phyloP scores from a whole-genome alignment of 2,113 vertebrate species.

The Arizona elegans region DNA sequence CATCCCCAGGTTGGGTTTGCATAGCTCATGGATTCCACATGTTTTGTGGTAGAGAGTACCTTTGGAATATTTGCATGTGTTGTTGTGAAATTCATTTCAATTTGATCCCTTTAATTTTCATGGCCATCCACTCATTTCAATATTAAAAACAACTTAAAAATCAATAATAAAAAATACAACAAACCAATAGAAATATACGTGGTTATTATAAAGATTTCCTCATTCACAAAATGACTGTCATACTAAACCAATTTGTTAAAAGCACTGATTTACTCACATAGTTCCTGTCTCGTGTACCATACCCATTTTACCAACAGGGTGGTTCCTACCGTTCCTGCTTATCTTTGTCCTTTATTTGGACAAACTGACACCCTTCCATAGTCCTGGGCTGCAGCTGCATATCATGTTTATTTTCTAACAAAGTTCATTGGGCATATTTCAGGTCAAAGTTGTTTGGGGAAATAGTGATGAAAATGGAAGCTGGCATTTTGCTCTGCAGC shows the following conservation, averaged over 20 bases:
- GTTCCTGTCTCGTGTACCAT: not conserved
- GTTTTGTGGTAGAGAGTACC: not conserved
- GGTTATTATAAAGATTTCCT: not conserved
- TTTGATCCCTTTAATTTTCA: not conserved
- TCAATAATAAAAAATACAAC: not conserved
- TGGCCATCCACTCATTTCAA: not conserved
- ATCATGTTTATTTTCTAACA: not conserved
- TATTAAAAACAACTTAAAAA: not conserved
- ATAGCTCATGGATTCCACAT: not conserved
- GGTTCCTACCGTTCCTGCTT: not conserved
- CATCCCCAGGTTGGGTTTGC: not conserved
- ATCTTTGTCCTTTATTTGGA: not conserved
- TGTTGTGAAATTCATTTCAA: not conserved
- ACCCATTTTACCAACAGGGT: not conserved
- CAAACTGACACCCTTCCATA: not conserved
- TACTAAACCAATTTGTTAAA: not conserved
- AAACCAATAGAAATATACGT: not conserved
- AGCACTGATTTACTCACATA: not conserved
- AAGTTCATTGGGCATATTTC: not conserved
- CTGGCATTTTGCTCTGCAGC: not conserved
- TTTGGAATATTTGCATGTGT: not conserved
- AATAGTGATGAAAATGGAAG: not conserved
- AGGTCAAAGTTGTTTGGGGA: not conserved
- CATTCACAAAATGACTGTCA: not conserved
- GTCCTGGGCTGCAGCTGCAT: not conserved